A percentile compares a stretch with the other conserved stretches of the same genome.
These are phyloP conservation scores for Leptocoma aspasia DNA, from an alignment of 2,113 vertebrate genomes.

Conservation along the genomic window DNA sequence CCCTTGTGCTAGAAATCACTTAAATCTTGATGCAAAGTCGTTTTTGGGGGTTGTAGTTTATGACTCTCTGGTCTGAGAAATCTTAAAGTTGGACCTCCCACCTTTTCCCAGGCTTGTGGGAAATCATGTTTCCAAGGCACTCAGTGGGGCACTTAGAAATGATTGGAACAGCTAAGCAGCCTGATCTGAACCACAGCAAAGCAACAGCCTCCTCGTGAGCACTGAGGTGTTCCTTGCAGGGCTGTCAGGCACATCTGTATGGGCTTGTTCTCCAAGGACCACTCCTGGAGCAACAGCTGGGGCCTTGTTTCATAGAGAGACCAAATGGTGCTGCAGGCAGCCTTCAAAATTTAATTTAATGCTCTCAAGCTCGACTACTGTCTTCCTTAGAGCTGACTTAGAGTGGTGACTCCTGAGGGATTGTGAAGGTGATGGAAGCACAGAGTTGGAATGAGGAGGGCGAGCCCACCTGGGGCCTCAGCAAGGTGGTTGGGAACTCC, in stretches of 20 bases:
- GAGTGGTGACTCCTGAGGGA: not conserved
- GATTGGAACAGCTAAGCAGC: not conserved
- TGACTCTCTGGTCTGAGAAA: not conserved
- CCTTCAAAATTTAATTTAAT: not conserved
- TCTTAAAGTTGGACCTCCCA: not conserved
- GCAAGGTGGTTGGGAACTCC: not conserved
- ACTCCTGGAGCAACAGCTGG: not conserved
- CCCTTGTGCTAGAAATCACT: not conserved
- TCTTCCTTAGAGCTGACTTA: not conserved
- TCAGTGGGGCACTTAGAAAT: not conserved
- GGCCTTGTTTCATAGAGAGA: not conserved
- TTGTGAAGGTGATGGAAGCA: not conserved
- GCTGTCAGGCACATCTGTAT: not conserved
- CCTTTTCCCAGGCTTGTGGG: not conserved
- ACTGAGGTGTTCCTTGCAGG: not conserved
- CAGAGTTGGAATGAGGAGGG: rapidly evolving
- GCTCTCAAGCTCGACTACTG: not conserved
- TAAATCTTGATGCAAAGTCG: not conserved
- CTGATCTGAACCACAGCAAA: not conserved
- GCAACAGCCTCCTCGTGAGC: not conserved
- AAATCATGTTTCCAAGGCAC: not conserved
- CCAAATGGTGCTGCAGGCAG: not conserved
- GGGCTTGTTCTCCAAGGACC: not conserved
- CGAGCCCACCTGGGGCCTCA: rapidly evolving
- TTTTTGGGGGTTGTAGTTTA: not conserved